Evolutionary conservation across 92 coral and sea anemone genomes (phyloP).

Genomic region (Epizoanthus illoricatus): DNA sequence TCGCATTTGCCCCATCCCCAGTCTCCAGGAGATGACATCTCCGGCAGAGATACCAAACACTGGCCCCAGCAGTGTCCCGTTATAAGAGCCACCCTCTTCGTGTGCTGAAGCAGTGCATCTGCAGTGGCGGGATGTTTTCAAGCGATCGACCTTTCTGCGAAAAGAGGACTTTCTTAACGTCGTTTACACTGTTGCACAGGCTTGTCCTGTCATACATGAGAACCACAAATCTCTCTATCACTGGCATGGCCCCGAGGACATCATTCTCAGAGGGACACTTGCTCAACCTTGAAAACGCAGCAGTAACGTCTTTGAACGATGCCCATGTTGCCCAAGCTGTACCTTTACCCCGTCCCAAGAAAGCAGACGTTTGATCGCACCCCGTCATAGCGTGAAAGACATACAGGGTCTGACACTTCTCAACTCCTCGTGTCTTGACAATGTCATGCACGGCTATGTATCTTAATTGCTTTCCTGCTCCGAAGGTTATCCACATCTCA

Average conservation of each 20-base stretch:
- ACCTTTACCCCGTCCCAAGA: constrained; percentile 25
- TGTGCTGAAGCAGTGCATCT: constrained; percentile 9
- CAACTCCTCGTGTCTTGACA: constrained; percentile 32
- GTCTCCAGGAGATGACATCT: constrained; percentile 39
- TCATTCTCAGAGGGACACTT: constrained; percentile 25
- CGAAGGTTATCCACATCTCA: constrained; percentile 40
- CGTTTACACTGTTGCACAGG: neutral
- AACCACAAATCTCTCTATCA: constrained; percentile 19
- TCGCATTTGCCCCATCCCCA: constrained; percentile 48
- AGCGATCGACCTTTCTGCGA: constrained; percentile 7
- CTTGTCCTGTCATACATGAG: constrained; percentile 19
- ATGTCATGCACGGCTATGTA: constrained; percentile 38
- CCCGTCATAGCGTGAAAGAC: constrained; percentile 46
- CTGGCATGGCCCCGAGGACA: constrained; percentile 12
- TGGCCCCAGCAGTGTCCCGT: constrained; percentile 47
- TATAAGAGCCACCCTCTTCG: constrained; percentile 39
- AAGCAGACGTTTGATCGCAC: constrained; percentile 42
- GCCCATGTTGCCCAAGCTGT: constrained; percentile 45
- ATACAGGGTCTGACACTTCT: constrained; percentile 22
- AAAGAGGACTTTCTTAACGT: constrained; percentile 3
- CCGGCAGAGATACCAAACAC: constrained; percentile 17
- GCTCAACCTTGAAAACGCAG: constrained; percentile 30
- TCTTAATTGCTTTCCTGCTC: constrained; percentile 32
- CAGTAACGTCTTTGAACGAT: constrained; percentile 29
- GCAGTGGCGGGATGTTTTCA: constrained; percentile 12